Percentiles rank a stretch among this genome's conserved stretches.
These are phyloP conservation scores for Suricata suricatta DNA, from an alignment of 2,113 vertebrate species.

Conservation along the genomic window DNA sequence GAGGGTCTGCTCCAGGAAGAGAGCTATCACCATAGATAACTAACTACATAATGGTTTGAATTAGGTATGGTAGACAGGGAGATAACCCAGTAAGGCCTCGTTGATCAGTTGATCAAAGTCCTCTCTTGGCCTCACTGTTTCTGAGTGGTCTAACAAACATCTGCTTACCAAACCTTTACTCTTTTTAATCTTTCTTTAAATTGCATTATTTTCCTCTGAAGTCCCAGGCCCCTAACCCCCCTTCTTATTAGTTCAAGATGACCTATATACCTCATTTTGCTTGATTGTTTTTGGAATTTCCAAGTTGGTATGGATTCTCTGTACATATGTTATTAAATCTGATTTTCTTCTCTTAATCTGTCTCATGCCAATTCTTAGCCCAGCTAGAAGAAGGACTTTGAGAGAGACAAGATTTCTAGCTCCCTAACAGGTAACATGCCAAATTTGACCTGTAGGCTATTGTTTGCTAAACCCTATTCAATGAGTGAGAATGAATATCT, in stretches of 20 bases:
- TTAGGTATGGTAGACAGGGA: not conserved
- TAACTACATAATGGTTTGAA: not conserved
- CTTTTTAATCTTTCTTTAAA: not conserved
- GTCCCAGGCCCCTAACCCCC: not conserved
- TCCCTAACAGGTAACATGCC: rapidly evolving
- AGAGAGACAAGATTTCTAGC: not conserved
- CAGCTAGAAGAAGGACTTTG: not conserved
- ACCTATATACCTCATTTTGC: not conserved
- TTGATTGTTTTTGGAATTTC: not conserved
- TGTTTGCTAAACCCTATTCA: not conserved
- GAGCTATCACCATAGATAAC: not conserved
- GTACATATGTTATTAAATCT: not conserved
- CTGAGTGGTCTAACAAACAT: not conserved
- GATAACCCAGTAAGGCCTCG: not conserved
- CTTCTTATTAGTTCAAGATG: not conserved
- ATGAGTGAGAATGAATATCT: not conserved
- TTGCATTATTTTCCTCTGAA: not conserved
- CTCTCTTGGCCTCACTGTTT: not conserved
- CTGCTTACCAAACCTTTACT: not conserved
- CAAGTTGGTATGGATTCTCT: not conserved
- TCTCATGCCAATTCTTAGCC: not conserved
- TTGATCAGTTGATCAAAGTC: not conserved
- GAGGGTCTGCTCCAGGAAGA: not conserved
- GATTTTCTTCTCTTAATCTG: not conserved
- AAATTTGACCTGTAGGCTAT: not conserved